A percentile compares a stretch with the other conserved stretches of the same genome.
Evolutionary conservation across 2,113 vertebrate genomes (phyloP).

Genomic region (Burhinus oedicnemus): DNA sequence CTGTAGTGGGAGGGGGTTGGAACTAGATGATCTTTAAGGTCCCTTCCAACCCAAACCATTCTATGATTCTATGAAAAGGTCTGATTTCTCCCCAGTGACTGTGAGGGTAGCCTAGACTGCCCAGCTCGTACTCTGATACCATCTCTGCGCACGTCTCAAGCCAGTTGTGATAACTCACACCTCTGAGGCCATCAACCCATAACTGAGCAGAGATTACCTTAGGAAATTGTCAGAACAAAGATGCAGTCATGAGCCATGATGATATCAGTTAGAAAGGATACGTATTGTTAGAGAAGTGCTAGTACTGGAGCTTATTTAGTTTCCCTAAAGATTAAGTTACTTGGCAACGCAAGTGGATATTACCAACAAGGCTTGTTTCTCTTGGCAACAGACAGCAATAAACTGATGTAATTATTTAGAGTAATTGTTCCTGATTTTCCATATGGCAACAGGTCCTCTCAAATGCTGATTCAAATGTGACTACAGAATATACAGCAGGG

Average conservation of each 20-base stretch:
- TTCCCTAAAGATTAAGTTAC: constrained; percentile 14
- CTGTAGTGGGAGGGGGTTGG: neutral
- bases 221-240: neutral
- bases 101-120: neutral
- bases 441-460: neutral
- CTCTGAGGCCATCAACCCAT: neutral
- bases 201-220: neutral
- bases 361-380: constrained; percentile 38
- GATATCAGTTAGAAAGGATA: neutral
- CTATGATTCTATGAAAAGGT: neutral
- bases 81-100: neutral
- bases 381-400: constrained; percentile 49
- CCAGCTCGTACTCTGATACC: neutral
- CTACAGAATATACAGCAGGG: neutral
- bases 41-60: neutral
- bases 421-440: constrained; percentile 28
- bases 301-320: neutral
- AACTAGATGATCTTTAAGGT: neutral
- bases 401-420: constrained; percentile 49
- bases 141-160: accelerated
- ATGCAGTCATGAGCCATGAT: neutral
- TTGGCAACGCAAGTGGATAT: constrained; percentile 21
- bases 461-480: neutral
- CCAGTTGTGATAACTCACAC: neutral
- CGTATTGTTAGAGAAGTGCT: neutral